Evolutionary conservation across 2,113 vertebrate species (phyloP).

Genomic region (Xenotilapia longispinis): DNA sequence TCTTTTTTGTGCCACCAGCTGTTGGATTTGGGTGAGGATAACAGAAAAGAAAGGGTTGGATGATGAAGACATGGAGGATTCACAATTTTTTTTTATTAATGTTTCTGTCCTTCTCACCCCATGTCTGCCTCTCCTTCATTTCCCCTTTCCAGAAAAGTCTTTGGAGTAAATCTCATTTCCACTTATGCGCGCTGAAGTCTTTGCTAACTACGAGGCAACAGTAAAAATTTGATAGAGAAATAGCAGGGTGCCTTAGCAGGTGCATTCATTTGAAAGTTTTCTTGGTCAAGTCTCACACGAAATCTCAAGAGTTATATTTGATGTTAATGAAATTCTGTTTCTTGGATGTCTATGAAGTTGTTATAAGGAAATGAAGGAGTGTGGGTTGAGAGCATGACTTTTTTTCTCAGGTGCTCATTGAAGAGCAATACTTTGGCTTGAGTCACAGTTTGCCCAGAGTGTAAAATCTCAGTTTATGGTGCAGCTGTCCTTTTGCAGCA

Average conservation of each 20-base stretch:
- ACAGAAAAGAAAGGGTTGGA: not conserved
- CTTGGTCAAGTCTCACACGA: not conserved
- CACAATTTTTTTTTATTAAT: slow-evolving; percentile 47
- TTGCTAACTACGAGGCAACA: not conserved
- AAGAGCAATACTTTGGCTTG: slow-evolving; percentile 8
- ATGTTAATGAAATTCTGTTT: slow-evolving; percentile 3
- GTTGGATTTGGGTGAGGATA: slow-evolving; percentile 29
- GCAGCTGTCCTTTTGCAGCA: slow-evolving; percentile 36
- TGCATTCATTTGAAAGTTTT: slow-evolving; percentile 23
- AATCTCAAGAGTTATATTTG: slow-evolving; percentile 4
- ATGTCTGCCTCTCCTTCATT: not conserved
- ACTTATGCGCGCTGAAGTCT: not conserved
- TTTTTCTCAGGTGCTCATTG: slow-evolving; percentile 22
- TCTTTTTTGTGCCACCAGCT: slow-evolving; percentile 36
- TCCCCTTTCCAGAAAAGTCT: not conserved
- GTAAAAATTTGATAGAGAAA: slow-evolving; percentile 9
- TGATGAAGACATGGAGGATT: slow-evolving; percentile 25
- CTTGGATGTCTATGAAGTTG: not conserved
- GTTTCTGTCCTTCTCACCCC: not conserved
- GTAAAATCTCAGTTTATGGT: slow-evolving; percentile 20
- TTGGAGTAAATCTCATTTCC: not conserved
- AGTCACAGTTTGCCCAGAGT: not conserved
- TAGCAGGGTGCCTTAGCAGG: slow-evolving; percentile 2
- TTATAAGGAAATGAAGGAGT: not conserved
- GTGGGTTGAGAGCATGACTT: not conserved